Conservation (phyloP, 2,113 vertebrate species). For the Gobius niger region DNA sequence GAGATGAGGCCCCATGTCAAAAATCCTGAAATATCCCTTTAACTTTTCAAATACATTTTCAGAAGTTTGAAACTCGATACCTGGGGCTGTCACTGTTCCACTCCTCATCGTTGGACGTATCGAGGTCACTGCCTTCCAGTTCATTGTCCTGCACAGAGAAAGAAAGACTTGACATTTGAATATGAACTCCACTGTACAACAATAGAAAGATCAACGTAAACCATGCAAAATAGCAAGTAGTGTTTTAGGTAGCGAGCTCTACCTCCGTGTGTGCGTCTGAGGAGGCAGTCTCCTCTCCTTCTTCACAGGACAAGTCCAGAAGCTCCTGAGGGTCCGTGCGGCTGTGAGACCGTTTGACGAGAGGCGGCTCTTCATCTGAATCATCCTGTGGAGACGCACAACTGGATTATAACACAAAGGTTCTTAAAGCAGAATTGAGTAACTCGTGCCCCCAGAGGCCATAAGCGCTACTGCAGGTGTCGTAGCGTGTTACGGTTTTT, state of each 20-base stretch:
- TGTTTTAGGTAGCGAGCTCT: background rate
- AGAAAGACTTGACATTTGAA: background rate
- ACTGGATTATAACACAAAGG: background rate
- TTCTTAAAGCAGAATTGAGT: no score
- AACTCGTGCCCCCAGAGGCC: no score
- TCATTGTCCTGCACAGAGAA: constrained; percentile 80
- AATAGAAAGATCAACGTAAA: no score
- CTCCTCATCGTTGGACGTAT: constrained; percentile 86
- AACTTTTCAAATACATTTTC: no score
- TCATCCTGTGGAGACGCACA: constrained; percentile 75
- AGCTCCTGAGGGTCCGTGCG: constrained; percentile 69
- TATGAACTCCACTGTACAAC: no score
- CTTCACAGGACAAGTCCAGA: constrained; percentile 86
- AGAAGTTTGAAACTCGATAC: constrained; percentile 60
- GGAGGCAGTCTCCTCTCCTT: constrained; percentile 82
- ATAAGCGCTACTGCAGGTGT: no score
- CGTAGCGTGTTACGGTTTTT: no score
- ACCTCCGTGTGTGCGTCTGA: constrained; percentile 71
- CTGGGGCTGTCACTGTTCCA: constrained; percentile 92
- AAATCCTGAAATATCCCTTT: no score
- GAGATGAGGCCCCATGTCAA: no score
- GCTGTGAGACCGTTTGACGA: constrained; percentile 64
- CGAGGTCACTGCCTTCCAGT: constrained; percentile 81
- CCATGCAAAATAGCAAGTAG: background rate
- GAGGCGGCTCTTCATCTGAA: constrained; percentile 77